phyloP scores from a whole-genome alignment of 92 coral and sea anemone genomes.

The Actinernus sp. region DNA sequence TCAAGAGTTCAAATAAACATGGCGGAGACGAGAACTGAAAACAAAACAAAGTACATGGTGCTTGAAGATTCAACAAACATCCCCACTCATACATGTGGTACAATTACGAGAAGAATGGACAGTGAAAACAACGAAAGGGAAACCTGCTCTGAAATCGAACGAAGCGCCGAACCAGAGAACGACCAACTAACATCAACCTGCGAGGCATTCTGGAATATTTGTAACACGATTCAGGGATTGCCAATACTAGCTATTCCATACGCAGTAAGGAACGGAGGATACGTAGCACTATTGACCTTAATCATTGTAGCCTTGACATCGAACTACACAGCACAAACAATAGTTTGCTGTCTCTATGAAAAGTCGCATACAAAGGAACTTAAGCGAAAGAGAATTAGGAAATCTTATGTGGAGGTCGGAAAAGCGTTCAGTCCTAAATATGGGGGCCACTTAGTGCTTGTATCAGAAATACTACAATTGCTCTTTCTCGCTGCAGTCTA shows the following conservation, averaged over 20 bases:
- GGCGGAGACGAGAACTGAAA: too few species aligned
- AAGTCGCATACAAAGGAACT: slow-evolving; percentile 28
- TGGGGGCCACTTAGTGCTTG: slow-evolving; percentile 83
- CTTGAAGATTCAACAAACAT: neutral
- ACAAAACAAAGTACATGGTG: neutral
- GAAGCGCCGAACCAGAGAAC: slow-evolving; percentile 25
- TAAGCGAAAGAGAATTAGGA: slow-evolving; percentile 70
- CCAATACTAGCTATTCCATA: slow-evolving; percentile 95
- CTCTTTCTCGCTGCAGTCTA: slow-evolving; percentile 85
- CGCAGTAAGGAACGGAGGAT: slow-evolving; percentile 89
- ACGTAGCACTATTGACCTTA: slow-evolving; percentile 70
- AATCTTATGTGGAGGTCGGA: slow-evolving; percentile 85
- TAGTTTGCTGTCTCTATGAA: slow-evolving; percentile 85
- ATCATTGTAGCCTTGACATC: slow-evolving; percentile 78
- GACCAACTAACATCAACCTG: slow-evolving; percentile 65
- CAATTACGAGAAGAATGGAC: neutral
- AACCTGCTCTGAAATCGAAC: too few species aligned
- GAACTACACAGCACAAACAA: slow-evolving; percentile 90
- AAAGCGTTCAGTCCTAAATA: slow-evolving; percentile 68
- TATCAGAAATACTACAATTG: slow-evolving; percentile 75
- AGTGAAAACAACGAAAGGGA: neutral
- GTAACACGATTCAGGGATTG: slow-evolving; percentile 98
- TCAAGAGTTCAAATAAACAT: too few species aligned
- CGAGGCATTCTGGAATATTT: slow-evolving; percentile 96
- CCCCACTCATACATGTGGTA: neutral